These are phyloP conservation scores for Epirrhoe alternata DNA, from an alignment of 2,888 invertebrate genomes.

Conservation along the genomic window DNA sequence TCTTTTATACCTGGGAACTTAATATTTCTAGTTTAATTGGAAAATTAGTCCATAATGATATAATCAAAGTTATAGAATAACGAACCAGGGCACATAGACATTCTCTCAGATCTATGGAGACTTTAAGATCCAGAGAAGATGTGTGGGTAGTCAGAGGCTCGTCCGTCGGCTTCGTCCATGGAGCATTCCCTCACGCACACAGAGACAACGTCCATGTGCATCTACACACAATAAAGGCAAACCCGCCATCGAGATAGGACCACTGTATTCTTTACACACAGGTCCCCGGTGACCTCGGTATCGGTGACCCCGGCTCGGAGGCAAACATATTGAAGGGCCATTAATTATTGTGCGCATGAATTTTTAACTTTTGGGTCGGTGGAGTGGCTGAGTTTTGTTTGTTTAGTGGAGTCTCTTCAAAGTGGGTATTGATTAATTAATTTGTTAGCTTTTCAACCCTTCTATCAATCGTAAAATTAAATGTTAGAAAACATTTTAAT, in stretches of 20 bases:
- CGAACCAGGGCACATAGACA: too few species aligned
- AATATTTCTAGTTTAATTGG: not conserved
- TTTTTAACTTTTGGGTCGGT: slow-evolving; percentile 26
- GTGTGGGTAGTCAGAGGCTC: too few species aligned
- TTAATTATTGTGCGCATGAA: slow-evolving; percentile 27
- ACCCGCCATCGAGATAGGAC: too few species aligned
- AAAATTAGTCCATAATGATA: not conserved
- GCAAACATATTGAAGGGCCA: slow-evolving; percentile 23
- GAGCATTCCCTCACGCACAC: too few species aligned
- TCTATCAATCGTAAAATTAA: not conserved
- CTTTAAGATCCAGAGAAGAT: too few species aligned
- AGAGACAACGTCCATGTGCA: too few species aligned
- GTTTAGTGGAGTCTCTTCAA: slow-evolving; percentile 15
- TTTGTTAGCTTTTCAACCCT: not conserved
- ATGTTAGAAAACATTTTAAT: too few species aligned
- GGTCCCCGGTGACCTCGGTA: not conserved
- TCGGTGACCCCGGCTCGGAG: slow-evolving; percentile 1
- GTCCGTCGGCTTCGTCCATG: too few species aligned
- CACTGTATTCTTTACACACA: too few species aligned
- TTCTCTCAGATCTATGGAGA: too few species aligned
- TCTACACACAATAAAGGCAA: too few species aligned
- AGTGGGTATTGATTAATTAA: slow-evolving; percentile 4
- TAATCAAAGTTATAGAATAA: too few species aligned
- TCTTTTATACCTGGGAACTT: not conserved
- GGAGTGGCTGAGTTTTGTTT: slow-evolving; percentile 12